Evolutionary conservation across 2,888 invertebrate genomes (phyloP).

Genomic region (Orthosia gothica): DNA sequence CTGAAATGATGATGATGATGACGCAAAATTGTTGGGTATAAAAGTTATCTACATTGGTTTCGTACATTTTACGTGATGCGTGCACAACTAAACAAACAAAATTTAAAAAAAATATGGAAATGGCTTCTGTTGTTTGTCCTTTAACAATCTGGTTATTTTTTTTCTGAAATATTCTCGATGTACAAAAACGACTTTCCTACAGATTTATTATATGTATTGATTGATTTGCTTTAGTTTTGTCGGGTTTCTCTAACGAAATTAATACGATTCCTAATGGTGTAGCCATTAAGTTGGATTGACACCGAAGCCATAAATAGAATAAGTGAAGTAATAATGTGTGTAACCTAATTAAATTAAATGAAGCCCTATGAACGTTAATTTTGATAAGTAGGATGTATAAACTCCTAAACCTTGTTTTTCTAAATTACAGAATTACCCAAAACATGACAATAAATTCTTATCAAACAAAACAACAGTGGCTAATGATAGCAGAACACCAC

Average conservation of each 20-base stretch:
- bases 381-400: not conserved
- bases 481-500: slow-evolving; percentile 51
- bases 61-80: no score
- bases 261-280: slow-evolving; percentile 42
- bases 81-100: no score
- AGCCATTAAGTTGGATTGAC: slow-evolving; percentile 39
- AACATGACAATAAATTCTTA: slow-evolving; percentile 31
- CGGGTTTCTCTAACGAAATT: slow-evolving; percentile 20
- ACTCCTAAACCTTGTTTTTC: not conserved
- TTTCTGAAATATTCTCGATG: no score
- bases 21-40: no score
- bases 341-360: slow-evolving; percentile 51
- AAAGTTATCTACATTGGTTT: no score
- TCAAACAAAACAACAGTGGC: slow-evolving; percentile 33
- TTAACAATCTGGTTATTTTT: no score
- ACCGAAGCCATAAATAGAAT: slow-evolving; percentile 48
- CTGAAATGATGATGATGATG: no score
- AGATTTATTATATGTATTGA: no score
- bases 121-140: no score
- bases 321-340: slow-evolving; percentile 25
- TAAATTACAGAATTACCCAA: not conserved
- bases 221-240: slow-evolving; percentile 3
- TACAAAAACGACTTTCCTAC: no score
- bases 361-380: slow-evolving; percentile 38
- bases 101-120: no score